Conservation (phyloP, 64 coral and sea anemone species). For the Montipora capricornis region DNA sequence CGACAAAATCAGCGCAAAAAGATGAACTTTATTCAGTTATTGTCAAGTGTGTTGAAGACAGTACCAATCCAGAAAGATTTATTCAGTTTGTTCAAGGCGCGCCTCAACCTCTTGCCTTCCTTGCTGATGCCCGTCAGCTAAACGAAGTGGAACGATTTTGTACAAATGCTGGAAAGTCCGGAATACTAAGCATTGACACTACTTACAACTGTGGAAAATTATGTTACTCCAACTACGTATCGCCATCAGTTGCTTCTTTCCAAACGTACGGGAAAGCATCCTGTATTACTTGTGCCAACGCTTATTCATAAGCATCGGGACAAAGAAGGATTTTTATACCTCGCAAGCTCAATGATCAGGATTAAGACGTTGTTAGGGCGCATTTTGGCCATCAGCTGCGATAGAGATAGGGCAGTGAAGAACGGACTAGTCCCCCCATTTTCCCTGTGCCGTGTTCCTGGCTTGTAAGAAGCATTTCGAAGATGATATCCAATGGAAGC, state of each 20-base stretch:
- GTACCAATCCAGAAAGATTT: background rate
- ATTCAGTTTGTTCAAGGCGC: slow-evolving; percentile 36
- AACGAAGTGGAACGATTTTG: slow-evolving; percentile 24
- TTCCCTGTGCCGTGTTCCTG: slow-evolving; percentile 23
- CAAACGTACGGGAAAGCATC: slow-evolving; percentile 34
- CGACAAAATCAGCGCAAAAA: background rate
- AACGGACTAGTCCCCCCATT: slow-evolving; percentile 27
- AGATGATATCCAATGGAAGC: slow-evolving; percentile 42
- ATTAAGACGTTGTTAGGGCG: background rate
- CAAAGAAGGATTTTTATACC: slow-evolving; percentile 23
- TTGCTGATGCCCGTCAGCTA: slow-evolving; percentile 34
- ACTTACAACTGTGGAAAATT: slow-evolving; percentile 69
- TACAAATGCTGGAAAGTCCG: slow-evolving; percentile 12
- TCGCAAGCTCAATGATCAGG: slow-evolving; percentile 30
- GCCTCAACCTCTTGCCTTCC: slow-evolving; percentile 45
- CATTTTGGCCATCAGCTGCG: slow-evolving; percentile 25
- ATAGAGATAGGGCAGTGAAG: slow-evolving; percentile 57
- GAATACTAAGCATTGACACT: slow-evolving; percentile 51
- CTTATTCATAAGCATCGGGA: slow-evolving; percentile 64
- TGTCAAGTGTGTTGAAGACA: slow-evolving; percentile 24
- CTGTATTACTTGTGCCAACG: slow-evolving; percentile 52
- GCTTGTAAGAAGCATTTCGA: slow-evolving; percentile 64
- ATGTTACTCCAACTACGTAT: slow-evolving; percentile 56
- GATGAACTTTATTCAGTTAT: slow-evolving; percentile 51
- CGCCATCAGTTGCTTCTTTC: background rate